Base-by-base conservation (phyloP, 2,888 invertebrate genomes). In the Caprella mutica region DNA sequence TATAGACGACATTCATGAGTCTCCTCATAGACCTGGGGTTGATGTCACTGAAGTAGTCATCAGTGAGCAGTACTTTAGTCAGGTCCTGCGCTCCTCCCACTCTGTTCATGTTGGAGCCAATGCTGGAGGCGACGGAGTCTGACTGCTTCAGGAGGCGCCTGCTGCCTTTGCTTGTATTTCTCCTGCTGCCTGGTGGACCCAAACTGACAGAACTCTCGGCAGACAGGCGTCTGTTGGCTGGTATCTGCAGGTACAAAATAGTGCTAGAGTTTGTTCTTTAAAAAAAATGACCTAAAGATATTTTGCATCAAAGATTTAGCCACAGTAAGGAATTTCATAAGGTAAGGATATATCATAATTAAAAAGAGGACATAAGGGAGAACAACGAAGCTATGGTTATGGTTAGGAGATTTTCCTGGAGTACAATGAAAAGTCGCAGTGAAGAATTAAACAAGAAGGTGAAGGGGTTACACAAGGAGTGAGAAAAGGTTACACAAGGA, bases 31-130 rank as follows among this genome's bases (percentile, higher is more conserved):
- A 93, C 46, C 94, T 78, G 0, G 97, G 98, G 77, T 96, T 98
- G 65, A 98, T 92, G 73, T 97, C 97, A 69, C 93, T 94, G 74
- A 98, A 97, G 77, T 98, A 98, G 74, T 97, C 96, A 71, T 96
- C 96, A 1, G 94, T 94, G 21, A 93, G 79, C 66, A 97, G 77
- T 76, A 92, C 66, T 59, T 88, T 83, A 40, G 87, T 79, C n/a
- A 79, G 71, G 69, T 79, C 79, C 42, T 85, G 85, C 1, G 86
- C 85, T 4, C 85, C 86, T 3, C 64, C 60, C 5, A 60, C 64
- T 1, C 83, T 81, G 50, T 82, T 76, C 55, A 85, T 78, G 73
- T 89, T 86, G 61, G 90, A 90, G 24, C 89, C 90, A 58, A 92
- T 85, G 2, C 90, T 90, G 70, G 90, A 90, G 0, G 90, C 91